Base-by-base conservation (phyloP, 2,888 invertebrate genomes). In the Didymodactylos carnosus region DNA sequence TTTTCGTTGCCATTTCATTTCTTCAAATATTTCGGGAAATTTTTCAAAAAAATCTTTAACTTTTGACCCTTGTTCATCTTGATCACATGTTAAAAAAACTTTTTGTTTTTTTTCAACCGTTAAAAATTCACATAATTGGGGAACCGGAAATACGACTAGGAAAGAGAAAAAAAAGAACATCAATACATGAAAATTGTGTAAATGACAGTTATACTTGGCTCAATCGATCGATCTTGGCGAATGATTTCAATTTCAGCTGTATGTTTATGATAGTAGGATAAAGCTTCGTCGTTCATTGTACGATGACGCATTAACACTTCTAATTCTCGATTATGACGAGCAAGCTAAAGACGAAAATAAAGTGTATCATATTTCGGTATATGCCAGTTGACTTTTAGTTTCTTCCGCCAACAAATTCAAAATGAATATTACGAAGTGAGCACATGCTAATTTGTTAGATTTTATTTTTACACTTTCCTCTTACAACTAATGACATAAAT, bases 1-100 rank as follows among this genome's bases (percentile, higher is more conserved):
- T 83, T 95, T 94, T 83, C 94, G 93, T 85, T 99, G 98, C 98
- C 98, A 99, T 82, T 93, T 94, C 98, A 98, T 99, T 86, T 99
- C 98, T 81, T 91, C 92, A 84, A 92, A 95, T 87, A 98, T 90
- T 80, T 91, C 89, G 80, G 94, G 92, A n/a, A 92, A 90, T 73
- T 91, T 87, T 79, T 90, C 90, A 78, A 87, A 86, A 81, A 87
- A 87, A 77, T 86, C 85, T 3, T 84, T 88, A 27, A 95, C 95
- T 85, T 97, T 97, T 72, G 94, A 93, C 75, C 91, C 92, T 83
- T 94, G 93, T 84, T 97, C 97, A 83, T 99, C 98, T 70, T 92
- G 87, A 84, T 98, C 97, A 0, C 95, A 93, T 11, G 91, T 92
- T 81, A 91, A 88, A 80, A 92, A 88, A 72, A 97, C 91, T 81